A percentile compares a stretch with the other conserved stretches of the same genome.
Conservation (phyloP, 2,113 vertebrate species). For the Oryzias melastigma region DNA sequence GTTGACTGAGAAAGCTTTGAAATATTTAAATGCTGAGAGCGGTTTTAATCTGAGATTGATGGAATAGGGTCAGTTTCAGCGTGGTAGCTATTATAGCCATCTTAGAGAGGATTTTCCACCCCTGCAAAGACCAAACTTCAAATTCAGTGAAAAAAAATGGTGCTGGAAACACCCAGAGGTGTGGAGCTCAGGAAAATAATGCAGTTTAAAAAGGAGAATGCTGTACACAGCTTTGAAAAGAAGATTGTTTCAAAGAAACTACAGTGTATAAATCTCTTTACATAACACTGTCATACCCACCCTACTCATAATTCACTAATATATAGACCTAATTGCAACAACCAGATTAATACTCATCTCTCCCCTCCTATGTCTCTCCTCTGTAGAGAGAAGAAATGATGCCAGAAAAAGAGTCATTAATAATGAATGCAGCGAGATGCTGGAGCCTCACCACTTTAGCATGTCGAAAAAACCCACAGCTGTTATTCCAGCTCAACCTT, state of each 20-base stretch:
- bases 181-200: constrained; percentile 3
- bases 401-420: constrained; percentile 71
- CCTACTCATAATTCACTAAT: constrained; percentile 17
- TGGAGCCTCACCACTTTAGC: constrained; percentile 59
- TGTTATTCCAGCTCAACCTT: constrained; percentile 28
- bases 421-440: constrained; percentile 70
- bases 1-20: constrained; percentile 63
- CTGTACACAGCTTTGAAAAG: constrained; percentile 5
- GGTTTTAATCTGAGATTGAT: constrained; percentile 74
- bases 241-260: constrained; percentile 19
- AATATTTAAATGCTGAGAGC: constrained; percentile 74
- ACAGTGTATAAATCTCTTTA: constrained; percentile 41
- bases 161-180: neutral
- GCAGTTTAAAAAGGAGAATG: neutral
- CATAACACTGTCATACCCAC: constrained; percentile 17
- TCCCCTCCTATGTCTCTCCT: constrained; percentile 48
- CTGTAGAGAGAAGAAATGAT: constrained; percentile 49
- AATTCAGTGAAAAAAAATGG: neutral
- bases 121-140: constrained; percentile 5
- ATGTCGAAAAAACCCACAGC: constrained; percentile 24
- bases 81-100: constrained; percentile 41
- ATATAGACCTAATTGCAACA: constrained; percentile 31
- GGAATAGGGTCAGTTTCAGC: constrained; percentile 73
- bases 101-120: constrained; percentile 35
- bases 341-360: constrained; percentile 41